A percentile compares a stretch with the other conserved stretches of the same genome.
Evolutionary conservation across 2,797 vertebrate genomes (phyloP).

Genomic region (Clarias platycephalus): DNA sequence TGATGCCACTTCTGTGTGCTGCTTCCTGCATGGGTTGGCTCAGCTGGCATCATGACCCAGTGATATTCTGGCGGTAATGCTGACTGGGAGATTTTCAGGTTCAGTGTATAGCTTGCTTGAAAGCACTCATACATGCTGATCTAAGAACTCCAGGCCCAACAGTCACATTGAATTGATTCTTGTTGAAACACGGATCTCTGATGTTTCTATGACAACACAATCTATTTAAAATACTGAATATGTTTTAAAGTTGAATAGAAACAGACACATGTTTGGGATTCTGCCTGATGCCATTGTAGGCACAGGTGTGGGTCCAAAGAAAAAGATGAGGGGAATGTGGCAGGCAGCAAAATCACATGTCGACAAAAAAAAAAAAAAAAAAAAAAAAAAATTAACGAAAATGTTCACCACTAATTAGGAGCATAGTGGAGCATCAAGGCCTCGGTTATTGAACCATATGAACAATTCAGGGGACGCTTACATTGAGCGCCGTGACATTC

Average conservation of each 20-base stretch:
- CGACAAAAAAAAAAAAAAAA: background rate
- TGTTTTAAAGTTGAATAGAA: background rate
- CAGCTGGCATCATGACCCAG: constrained; percentile 45
- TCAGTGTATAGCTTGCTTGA: constrained; percentile 26
- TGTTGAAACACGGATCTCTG: background rate
- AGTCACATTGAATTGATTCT: constrained; percentile 35
- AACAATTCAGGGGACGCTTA: constrained; percentile 34
- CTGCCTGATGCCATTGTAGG: background rate
- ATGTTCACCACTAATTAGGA: constrained; percentile 34
- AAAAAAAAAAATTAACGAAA: no score
- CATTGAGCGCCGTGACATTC: constrained; percentile 22
- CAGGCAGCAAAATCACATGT: background rate
- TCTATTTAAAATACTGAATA: background rate
- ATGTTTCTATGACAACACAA: constrained; percentile 2
- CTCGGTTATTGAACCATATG: constrained; percentile 34
- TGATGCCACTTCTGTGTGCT: constrained; percentile 26
- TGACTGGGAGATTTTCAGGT: constrained; percentile 47
- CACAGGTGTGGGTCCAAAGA: background rate
- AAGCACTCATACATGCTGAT: constrained; percentile 30
- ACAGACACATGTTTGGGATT: background rate
- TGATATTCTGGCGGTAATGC: constrained; percentile 46
- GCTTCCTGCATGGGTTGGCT: constrained; percentile 37
- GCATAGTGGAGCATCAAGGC: constrained; percentile 25
- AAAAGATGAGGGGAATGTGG: background rate
- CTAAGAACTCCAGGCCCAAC: constrained; percentile 35